Base-by-base conservation (phyloP, 2,797 vertebrate species). In the Brotula barbata region DNA sequence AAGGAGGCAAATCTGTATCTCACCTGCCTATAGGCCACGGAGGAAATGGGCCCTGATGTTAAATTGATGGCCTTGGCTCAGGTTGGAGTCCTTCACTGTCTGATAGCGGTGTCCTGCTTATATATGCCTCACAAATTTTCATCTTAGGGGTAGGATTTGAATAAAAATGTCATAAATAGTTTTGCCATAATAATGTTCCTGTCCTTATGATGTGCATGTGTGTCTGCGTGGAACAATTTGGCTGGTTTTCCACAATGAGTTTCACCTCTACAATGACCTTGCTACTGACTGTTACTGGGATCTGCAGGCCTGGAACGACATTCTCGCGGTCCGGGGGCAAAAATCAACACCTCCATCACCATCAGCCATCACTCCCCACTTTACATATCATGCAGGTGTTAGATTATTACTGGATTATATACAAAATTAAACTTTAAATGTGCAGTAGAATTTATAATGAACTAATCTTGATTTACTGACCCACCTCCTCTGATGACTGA, bases 121-220 rank as follows among this genome's bases (percentile, higher is more conserved):
- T 85, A 73, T 78, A 85, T 68, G 81, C 73, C 76, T 85, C 85
- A 85, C 84, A 82, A 82, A 87, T 48, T 76, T 83, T 81, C 58
- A 78, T 51, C 64, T 81, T 71, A 64, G 50, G 60, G 50, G 41
- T 58, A 74, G 40, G 53, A 81, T 85, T 79, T 80, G 14, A 84
- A 83, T 84, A 78, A 81, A 88, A 81, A 67, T 52, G 63, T 66
- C 77, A 67, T 68, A 15, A 80, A 78, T 82, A 66, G 83, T 85
- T 86, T 69, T 82, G 40, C 1, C 21, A 63, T 77, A 47, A 79
- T 66, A 72, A 63, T 41, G 59, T 59, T 61, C 45, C 22, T 8
- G 58, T 71, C 60, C 45, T 47, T 12, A 53, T 73, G 68, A 68
- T 7, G 54, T 2, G 23, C 4, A 0, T 40, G 61, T 31, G 68